A percentile compares a stretch with the other conserved stretches of the same genome.
phyloP scores from a whole-genome alignment of 2,888 invertebrate genomes.

The Plagodis dolabraria region DNA sequence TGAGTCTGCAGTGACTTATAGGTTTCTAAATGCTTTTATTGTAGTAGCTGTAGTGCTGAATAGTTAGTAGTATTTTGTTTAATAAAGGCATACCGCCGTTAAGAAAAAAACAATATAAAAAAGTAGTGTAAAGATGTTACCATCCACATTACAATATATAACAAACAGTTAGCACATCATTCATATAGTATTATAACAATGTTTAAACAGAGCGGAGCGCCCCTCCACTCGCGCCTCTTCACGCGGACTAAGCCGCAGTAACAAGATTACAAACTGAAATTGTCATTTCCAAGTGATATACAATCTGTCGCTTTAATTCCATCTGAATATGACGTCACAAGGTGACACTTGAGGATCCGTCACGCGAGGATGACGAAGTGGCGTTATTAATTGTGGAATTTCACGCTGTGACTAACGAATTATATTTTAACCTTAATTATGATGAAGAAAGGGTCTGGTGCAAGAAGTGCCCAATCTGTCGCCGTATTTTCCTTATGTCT shows the following conservation, averaged over 20 bases:
- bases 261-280: not conserved
- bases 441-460: slow-evolving; percentile 2
- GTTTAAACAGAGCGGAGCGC: no score
- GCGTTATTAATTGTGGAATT: slow-evolving; percentile 34
- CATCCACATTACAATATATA: no score
- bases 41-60: no score
- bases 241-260: not conserved
- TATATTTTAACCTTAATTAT: slow-evolving; percentile 32
- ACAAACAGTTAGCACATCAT: no score
- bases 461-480: not conserved
- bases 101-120: no score
- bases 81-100: no score
- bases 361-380: slow-evolving; percentile 18
- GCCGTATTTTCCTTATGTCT: no score
- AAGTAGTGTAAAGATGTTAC: no score
- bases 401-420: slow-evolving; percentile 24
- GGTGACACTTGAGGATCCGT: slow-evolving; percentile 27
- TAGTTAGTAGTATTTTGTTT: no score
- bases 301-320: slow-evolving; percentile 24
- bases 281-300: slow-evolving; percentile 9
- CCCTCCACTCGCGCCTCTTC: not conserved
- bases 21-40: no score
- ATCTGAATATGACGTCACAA: slow-evolving; percentile 25
- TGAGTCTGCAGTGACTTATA: no score
- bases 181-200: no score